Evolutionary conservation across 1,140 invertebrate species (phyloP), one percentile per base, ranked within the genome.

Genomic region (Zaprionus ornatus): DNA sequence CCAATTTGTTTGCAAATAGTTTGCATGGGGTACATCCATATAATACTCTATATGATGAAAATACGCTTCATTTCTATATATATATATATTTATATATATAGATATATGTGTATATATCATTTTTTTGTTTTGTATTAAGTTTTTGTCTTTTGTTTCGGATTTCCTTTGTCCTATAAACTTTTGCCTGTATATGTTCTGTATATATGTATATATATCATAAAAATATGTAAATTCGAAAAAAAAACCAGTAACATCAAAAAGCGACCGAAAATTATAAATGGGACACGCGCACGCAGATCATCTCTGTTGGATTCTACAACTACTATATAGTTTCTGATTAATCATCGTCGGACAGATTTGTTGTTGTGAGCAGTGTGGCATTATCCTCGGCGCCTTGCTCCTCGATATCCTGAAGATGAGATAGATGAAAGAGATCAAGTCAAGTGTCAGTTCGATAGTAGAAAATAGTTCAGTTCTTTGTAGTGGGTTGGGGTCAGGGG

Each of bases 321-420:
- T 48, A 50, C 19, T 57, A 63, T 55, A 52, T 70, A 72, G 27
- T 57, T 62, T 66, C 37, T 35, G 73, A 66, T 80, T 79, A 92
- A 74, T 92, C 91, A 69, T 92, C 91, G 60, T 92, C 91, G 70
- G 91, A 92, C 63, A 92, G 70, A 81, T 92, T 92, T 59, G 86
- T 80, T 62, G 84, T 91, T 42, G 91, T 86, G n/a, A 92, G 65
- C 74, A 92, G 69, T 50, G 91, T 92, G 75, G 91, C 85, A 80
- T 92, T 92, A 69, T 92, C 91, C 60, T 92, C 91, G 52, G 78
- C 87, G 32, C 90, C 91, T 54, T 87, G 84, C 72, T 92, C 91
- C 61, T 92, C 91, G 35, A 92, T 86, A 50, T 92, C 91, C 91
- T 92, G 67, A 4, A n/a, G 25, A 50, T 61, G 23, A 19, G 15